Conservation (phyloP, 2,888 invertebrate genomes). For the Macrophya annulata region DNA sequence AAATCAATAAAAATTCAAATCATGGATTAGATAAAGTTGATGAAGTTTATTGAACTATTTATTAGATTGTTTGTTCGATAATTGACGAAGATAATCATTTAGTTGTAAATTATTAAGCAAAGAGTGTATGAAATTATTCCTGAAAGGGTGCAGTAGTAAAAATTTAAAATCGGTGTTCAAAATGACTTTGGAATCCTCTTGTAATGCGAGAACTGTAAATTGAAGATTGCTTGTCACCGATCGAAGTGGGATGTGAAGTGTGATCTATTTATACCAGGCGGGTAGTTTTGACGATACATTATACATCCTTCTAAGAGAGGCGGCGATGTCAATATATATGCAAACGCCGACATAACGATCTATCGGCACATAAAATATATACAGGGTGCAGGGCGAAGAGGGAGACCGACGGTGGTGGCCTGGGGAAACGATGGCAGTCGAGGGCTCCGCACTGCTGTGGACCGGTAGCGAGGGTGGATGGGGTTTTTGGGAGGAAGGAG, state of each 20-base stretch:
- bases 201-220: not conserved
- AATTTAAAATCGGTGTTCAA: not conserved
- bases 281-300: conserved; percentile 61
- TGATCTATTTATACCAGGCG: conserved; percentile 50
- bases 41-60: not conserved
- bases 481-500: conserved; percentile 43
- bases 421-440: conserved; percentile 59
- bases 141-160: not conserved
- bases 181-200: not conserved
- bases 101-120: not conserved
- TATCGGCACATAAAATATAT: conserved; percentile 77
- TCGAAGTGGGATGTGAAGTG: conserved; percentile 1
- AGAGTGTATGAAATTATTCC: not conserved
- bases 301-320: conserved; percentile 66
- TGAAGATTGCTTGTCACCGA: conserved; percentile 21
- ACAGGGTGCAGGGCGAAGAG: conserved; percentile 61
- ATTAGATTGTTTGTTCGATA: not conserved
- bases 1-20: not conserved
- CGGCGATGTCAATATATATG: conserved; percentile 78
- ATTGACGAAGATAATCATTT: not conserved
- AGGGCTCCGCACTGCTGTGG: conserved; percentile 62
- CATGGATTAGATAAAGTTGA: not conserved
- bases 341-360: conserved; percentile 78
- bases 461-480: conserved; percentile 59
- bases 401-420: conserved; percentile 50